phyloP scores from a whole-genome alignment of 2,888 invertebrate species.

The Eulithis testata region DNA sequence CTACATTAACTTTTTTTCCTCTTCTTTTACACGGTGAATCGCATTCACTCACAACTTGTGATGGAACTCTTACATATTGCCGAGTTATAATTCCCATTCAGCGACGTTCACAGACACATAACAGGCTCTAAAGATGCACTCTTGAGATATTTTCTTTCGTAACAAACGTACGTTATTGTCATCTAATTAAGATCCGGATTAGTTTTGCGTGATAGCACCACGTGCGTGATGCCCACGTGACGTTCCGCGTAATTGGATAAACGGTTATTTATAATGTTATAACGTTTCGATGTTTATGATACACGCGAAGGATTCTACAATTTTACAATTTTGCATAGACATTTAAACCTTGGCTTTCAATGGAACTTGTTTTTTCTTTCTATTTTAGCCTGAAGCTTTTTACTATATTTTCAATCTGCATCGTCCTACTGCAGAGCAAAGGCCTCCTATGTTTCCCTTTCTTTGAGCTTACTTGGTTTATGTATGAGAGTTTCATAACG shows the following conservation, averaged over 20 bases:
- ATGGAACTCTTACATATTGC: neutral
- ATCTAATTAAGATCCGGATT: slow-evolving; percentile 27
- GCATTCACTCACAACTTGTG: neutral
- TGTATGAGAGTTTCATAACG: neutral
- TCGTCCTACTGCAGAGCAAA: too few species aligned
- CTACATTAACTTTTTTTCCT: too few species aligned
- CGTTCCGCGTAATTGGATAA: slow-evolving; percentile 34
- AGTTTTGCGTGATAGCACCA: slow-evolving; percentile 25
- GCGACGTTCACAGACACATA: neutral
- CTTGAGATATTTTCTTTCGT: slow-evolving; percentile 6
- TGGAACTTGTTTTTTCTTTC: neutral
- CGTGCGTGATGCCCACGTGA: slow-evolving; percentile 35
- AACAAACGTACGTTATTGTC: slow-evolving; percentile 21
- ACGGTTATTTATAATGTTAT: slow-evolving; percentile 36
- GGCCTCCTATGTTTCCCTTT: too few species aligned
- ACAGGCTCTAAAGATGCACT: neutral
- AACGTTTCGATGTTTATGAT: slow-evolving; percentile 29
- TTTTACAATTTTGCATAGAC: slow-evolving; percentile 30
- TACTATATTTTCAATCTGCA: neutral
- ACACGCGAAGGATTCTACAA: slow-evolving; percentile 23
- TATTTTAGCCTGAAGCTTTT: slow-evolving; percentile 6
- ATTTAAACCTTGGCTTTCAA: slow-evolving; percentile 24
- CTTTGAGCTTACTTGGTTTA: neutral
- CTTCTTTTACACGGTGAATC: too few species aligned
- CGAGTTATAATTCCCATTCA: neutral